phyloP scores from a whole-genome alignment of 35 echinoderm and acorn worm species.

The Acanthaster planci region DNA sequence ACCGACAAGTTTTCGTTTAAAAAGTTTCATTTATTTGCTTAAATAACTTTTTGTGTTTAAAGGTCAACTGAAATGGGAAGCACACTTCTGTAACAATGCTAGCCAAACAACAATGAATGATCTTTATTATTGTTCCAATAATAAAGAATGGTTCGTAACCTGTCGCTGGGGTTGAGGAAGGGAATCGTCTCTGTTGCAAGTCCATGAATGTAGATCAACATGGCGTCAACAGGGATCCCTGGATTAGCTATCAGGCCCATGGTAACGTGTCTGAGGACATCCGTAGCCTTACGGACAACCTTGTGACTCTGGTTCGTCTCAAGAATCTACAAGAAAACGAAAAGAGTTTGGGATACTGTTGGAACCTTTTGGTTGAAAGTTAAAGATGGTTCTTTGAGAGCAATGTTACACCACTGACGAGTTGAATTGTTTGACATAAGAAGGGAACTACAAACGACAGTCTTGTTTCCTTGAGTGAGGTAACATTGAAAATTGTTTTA shows the following conservation, averaged over 20 bases:
- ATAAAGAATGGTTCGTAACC: constrained; percentile 35
- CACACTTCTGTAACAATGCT: background rate
- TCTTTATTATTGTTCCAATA: too few species aligned
- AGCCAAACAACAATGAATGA: background rate
- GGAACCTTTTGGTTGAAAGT: too few species aligned
- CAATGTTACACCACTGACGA: too few species aligned
- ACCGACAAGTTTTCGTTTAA: too few species aligned
- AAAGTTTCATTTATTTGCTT: too few species aligned
- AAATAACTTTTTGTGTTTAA: too few species aligned
- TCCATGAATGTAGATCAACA: constrained; percentile 83
- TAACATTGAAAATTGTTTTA: too few species aligned
- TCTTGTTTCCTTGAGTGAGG: too few species aligned
- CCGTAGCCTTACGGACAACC: constrained; percentile 62
- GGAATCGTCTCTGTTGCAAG: constrained; percentile 78
- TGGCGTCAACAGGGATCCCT: constrained; percentile 56
- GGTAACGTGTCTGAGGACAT: constrained; percentile 57
- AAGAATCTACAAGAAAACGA: constrained; percentile 50
- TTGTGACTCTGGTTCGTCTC: constrained; percentile 80
- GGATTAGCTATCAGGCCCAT: constrained; percentile 72
- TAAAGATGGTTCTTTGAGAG: too few species aligned
- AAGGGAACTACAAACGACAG: too few species aligned
- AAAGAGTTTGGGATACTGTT: too few species aligned
- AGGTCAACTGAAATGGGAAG: background rate
- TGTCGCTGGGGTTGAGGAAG: constrained; percentile 53
- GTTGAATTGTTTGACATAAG: too few species aligned